These are phyloP conservation scores for Hymenochirus boettgeri DNA, from an alignment of 2,113 vertebrate species.

Conservation along the genomic window DNA sequence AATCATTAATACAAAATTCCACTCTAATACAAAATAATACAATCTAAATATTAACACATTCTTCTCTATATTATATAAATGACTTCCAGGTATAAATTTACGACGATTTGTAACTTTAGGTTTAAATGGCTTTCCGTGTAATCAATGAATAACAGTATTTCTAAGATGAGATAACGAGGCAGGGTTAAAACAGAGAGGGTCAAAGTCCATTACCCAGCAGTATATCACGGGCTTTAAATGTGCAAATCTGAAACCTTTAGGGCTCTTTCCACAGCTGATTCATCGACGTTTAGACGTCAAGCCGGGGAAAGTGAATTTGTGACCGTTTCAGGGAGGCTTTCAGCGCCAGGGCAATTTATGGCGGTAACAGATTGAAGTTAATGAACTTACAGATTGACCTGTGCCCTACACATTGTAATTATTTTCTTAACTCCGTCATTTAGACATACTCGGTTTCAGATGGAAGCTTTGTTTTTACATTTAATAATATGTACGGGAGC, in stretches of 20 bases:
- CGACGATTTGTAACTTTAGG: too few relatives aligned
- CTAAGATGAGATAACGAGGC: constrained; percentile 30
- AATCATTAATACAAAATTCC: too few relatives aligned
- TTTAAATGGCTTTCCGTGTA: constrained; percentile 19
- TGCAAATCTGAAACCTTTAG: neutral
- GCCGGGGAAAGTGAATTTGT: neutral
- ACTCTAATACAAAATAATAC: too few relatives aligned
- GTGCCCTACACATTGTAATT: neutral
- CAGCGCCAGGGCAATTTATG: neutral
- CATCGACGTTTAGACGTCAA: neutral
- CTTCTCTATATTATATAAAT: too few relatives aligned
- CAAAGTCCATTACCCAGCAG: neutral
- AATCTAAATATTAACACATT: too few relatives aligned
- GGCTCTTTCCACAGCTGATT: neutral
- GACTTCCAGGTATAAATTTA: too few relatives aligned
- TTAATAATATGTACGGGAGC: too few relatives aligned
- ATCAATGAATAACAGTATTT: constrained; percentile 33
- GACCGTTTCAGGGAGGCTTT: neutral
- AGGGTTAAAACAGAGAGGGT: constrained; percentile 1
- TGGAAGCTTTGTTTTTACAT: too few relatives aligned
- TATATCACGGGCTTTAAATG: constrained; percentile 2
- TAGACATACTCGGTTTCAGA: neutral
- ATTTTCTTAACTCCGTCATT: neutral
- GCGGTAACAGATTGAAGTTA: neutral
- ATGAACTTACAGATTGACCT: neutral